Conservation (phyloP, 2,113 vertebrate genomes). For the Archilochus colubris region DNA sequence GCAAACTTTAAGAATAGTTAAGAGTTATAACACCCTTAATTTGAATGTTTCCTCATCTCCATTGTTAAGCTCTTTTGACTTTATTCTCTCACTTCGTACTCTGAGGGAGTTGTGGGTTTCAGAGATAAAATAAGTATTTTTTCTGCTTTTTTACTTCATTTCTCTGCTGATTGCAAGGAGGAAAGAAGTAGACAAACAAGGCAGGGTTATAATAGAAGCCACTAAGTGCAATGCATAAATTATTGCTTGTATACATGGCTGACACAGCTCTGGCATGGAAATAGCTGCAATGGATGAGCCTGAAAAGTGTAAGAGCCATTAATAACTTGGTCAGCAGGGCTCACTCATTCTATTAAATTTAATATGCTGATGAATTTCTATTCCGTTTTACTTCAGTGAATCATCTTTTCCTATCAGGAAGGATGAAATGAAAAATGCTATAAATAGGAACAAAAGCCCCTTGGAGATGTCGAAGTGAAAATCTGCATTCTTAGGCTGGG, state of each 20-base stretch:
- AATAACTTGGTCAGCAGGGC: constrained; percentile 23
- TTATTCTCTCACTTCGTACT: neutral
- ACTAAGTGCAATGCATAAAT: constrained; percentile 13
- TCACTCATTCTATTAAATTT: constrained; percentile 31
- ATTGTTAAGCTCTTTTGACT: neutral
- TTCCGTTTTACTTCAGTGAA: neutral
- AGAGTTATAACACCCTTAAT: neutral
- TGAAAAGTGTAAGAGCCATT: neutral
- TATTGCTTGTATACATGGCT: neutral
- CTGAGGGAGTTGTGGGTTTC: neutral
- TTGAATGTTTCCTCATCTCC: neutral
- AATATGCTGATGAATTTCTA: constrained; percentile 33
- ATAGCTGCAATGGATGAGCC: constrained; percentile 6
- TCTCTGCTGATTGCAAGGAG: neutral
- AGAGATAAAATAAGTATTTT: neutral
- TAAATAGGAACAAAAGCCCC: constrained; percentile 23
- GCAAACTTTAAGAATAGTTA: neutral
- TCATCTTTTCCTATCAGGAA: constrained; percentile 29
- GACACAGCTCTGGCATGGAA: neutral
- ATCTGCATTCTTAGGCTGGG: neutral
- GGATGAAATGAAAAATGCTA: constrained; percentile 23
- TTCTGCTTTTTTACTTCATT: neutral
- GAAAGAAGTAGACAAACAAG: neutral
- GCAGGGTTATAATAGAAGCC: neutral
- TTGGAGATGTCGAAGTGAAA: neutral